Conservation (phyloP, 2,797 vertebrate species). For the Manis pentadactyla region DNA sequence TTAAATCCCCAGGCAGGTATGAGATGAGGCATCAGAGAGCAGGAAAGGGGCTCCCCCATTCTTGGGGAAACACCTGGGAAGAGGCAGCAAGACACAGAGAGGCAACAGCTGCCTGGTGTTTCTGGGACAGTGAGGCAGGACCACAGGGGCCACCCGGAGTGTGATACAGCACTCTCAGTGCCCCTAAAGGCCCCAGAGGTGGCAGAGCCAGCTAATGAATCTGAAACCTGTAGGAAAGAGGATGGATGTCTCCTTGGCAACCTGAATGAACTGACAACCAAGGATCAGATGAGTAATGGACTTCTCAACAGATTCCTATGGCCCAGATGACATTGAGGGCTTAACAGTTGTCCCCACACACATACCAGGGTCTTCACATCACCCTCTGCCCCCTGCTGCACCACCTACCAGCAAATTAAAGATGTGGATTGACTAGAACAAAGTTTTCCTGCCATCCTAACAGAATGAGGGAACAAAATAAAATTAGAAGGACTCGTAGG, state of each 20-base stretch:
- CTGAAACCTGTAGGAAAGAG: not conserved
- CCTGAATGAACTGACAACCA: not conserved
- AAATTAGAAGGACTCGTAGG: conserved; percentile 37
- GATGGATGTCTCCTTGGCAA: not conserved
- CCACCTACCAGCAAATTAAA: not conserved
- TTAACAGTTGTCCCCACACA: not conserved
- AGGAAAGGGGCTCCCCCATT: not conserved
- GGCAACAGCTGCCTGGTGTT: not conserved
- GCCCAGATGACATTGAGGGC: not conserved
- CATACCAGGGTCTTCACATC: not conserved
- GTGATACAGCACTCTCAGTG: not conserved
- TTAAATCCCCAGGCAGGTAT: not conserved
- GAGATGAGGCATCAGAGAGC: not conserved
- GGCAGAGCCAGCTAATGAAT: not conserved
- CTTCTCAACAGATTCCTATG: not conserved
- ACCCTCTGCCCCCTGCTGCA: not conserved
- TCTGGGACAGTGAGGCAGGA: not conserved
- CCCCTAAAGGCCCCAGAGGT: not conserved
- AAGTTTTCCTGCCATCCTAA: not conserved
- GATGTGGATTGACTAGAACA: not conserved
- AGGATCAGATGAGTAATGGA: not conserved
- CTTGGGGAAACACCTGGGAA: not conserved
- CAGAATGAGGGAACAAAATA: conserved; percentile 10
- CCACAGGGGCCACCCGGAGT: not conserved
- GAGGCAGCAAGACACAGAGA: not conserved